phyloP scores from a whole-genome alignment of 2,797 vertebrate genomes.

The Anableps anableps region DNA sequence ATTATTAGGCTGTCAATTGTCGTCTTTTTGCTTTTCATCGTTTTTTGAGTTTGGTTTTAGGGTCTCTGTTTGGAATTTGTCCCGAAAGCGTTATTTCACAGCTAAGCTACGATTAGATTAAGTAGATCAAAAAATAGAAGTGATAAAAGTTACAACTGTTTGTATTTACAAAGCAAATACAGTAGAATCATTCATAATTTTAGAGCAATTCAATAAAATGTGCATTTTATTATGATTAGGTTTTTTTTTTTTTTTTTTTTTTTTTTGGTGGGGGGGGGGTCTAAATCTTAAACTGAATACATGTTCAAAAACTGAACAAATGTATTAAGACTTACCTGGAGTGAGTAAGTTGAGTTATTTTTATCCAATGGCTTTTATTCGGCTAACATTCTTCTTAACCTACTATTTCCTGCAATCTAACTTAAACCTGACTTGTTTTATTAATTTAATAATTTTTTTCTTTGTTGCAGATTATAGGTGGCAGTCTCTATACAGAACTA shows the following conservation, averaged over 20 bases:
- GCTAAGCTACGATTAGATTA: slow-evolving; percentile 3
- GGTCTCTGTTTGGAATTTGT: not conserved
- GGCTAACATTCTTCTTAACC: not conserved
- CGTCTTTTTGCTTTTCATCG: not conserved
- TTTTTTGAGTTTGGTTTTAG: not conserved
- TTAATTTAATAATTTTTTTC: not conserved
- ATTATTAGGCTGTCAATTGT: accelerated
- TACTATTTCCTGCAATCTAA: not conserved
- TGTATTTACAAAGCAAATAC: not conserved
- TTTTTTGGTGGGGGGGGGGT: not conserved
- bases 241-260: not conserved
- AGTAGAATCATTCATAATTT: not conserved
- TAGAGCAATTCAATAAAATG: not conserved
- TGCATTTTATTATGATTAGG: not conserved
- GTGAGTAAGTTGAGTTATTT: not conserved
- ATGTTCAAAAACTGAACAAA: not conserved
- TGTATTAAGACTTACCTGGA: not conserved
- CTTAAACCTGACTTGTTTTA: not conserved
- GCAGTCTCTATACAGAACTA: slow-evolving; percentile 76
- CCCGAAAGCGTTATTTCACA: not conserved
- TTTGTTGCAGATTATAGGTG: slow-evolving; percentile 79
- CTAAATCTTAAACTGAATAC: not conserved
- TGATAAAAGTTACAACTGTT: not conserved
- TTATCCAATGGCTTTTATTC: not conserved
- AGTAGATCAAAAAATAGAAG: not conserved